A percentile compares a stretch with the other conserved stretches of the same genome.
phyloP scores from a whole-genome alignment of 2,797 vertebrate species.

The Neostethus bicornis region DNA sequence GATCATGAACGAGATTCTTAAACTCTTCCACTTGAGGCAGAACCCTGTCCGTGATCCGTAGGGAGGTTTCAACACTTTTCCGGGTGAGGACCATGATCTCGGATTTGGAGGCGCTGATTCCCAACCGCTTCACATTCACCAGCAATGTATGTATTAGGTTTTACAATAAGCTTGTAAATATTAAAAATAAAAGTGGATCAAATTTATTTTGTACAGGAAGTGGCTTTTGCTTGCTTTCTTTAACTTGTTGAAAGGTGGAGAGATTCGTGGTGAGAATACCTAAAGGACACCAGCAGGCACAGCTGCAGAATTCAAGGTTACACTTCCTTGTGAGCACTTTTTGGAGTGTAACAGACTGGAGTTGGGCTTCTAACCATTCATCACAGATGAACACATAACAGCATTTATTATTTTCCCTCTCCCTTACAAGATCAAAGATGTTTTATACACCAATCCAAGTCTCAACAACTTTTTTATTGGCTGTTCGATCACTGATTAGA shows the following conservation, averaged over 20 bases:
- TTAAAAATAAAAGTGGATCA: too few species aligned
- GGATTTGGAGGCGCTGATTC: too few species aligned
- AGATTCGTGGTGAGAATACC: conserved; percentile 40
- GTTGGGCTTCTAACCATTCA: too few species aligned
- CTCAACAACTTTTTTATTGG: conserved; percentile 29
- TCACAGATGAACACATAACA: neutral
- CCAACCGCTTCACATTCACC: too few species aligned
- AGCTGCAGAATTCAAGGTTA: conserved; percentile 19
- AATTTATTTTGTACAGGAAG: conserved; percentile 19
- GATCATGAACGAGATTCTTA: too few species aligned
- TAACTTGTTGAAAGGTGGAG: conserved; percentile 9
- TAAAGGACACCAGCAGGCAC: conserved; percentile 21
- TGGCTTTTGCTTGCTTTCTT: fast-evolving
- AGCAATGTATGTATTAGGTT: too few species aligned
- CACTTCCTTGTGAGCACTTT: conserved; percentile 1
- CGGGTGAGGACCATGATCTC: too few species aligned
- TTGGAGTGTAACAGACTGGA: neutral
- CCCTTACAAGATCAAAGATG: conserved; percentile 18
- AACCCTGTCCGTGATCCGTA: too few species aligned
- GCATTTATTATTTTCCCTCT: neutral
- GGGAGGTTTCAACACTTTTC: too few species aligned
- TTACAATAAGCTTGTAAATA: too few species aligned
- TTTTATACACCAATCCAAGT: conserved; percentile 9
- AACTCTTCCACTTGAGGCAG: too few species aligned
- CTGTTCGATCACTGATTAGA: neutral